Conservation (phyloP, 2,888 invertebrate species). For the Tenthredo livida region DNA sequence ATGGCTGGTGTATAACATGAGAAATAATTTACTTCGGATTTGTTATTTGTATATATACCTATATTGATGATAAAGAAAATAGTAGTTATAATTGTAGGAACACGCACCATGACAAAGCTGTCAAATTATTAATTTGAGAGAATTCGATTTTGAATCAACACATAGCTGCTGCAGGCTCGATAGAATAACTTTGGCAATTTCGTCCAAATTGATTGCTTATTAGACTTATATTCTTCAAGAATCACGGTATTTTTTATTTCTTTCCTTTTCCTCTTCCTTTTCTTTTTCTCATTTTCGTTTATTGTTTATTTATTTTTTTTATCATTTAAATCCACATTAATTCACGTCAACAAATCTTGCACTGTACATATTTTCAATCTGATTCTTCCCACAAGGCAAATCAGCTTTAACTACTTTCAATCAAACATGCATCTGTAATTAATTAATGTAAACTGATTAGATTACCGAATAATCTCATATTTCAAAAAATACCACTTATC, state of each 20-base stretch:
- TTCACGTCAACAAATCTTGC: conserved; percentile 27
- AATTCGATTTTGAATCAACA: conserved; percentile 33
- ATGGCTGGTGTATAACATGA: neutral
- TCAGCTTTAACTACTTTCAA: conserved; percentile 39
- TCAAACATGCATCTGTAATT: conserved; percentile 36
- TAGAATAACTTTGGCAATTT: conserved; percentile 41
- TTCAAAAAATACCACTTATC: conserved; percentile 57
- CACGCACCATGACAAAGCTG: conserved; percentile 41
- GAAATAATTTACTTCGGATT: neutral
- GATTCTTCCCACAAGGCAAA: conserved; percentile 42
- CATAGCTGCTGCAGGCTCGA: conserved; percentile 21
- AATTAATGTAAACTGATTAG: conserved; percentile 25
- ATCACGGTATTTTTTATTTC: neutral
- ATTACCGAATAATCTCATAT: conserved; percentile 18
- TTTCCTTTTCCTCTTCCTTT: neutral
- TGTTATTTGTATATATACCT: conserved; percentile 6
- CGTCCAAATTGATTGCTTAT: conserved; percentile 3
- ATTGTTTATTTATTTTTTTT: neutral
- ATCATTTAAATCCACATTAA: conserved; percentile 4
- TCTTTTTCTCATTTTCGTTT: neutral
- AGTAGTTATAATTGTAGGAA: conserved; percentile 43
- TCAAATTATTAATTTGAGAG: conserved; percentile 18
- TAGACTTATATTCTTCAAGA: conserved; percentile 16
- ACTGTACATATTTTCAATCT: conserved; percentile 50
- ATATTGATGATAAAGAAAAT: neutral